phyloP scores from a whole-genome alignment of 2,888 invertebrate genomes.

The Teleogryllus oceanicus region DNA sequence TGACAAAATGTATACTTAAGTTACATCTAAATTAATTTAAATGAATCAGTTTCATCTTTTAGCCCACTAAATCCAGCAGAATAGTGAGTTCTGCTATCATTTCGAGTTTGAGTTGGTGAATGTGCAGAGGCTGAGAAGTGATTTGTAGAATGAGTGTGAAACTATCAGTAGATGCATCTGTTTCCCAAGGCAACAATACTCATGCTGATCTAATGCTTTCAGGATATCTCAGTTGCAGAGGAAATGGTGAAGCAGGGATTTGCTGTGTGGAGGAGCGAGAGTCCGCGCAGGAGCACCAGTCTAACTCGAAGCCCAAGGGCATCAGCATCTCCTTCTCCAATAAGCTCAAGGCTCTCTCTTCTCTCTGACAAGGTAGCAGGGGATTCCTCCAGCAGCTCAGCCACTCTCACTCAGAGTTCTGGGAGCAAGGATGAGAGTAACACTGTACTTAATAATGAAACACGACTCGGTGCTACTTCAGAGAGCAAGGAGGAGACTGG shows the following conservation, averaged over 20 bases:
- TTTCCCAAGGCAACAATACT: background rate
- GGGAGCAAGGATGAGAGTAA: background rate
- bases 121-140: too few species aligned
- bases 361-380: background rate
- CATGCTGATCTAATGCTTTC: background rate
- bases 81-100: too few species aligned
- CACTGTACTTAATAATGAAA: too few species aligned
- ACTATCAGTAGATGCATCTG: too few species aligned
- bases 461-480: too few species aligned
- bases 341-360: background rate
- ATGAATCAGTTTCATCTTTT: too few species aligned
- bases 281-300: background rate
- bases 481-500: too few species aligned
- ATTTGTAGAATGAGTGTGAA: too few species aligned
- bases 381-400: background rate
- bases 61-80: too few species aligned
- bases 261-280: conserved; percentile 32
- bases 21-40: too few species aligned
- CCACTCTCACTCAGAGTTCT: background rate
- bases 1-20: too few species aligned
- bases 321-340: background rate
- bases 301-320: background rate
- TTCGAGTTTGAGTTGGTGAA: too few species aligned
- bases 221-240: conserved; percentile 39
- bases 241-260: conserved; percentile 38